Conservation (phyloP, 2,888 invertebrate species). For the Toxonevra muliebris region DNA sequence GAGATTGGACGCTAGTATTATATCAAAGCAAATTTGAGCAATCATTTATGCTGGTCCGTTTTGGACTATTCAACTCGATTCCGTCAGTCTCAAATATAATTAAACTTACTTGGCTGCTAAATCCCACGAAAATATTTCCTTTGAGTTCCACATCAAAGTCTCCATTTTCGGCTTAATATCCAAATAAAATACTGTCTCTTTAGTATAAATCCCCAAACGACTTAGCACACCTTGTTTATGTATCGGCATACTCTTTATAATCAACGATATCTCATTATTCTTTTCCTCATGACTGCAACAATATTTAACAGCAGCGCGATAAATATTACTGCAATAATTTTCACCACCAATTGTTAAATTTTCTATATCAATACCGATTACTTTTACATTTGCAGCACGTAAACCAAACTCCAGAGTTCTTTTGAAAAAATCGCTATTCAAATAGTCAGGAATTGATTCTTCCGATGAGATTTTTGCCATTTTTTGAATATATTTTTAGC, state of each 20-base stretch:
- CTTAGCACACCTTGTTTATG: conserved; percentile 63
- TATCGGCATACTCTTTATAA: conserved; percentile 57
- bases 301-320: conserved; percentile 52
- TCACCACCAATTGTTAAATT: conserved; percentile 57
- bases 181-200: conserved; percentile 64
- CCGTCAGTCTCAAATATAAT: background rate
- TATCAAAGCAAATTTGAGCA: too few species aligned
- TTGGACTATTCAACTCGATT: too few species aligned
- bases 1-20: too few species aligned
- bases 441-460: conserved; percentile 33
- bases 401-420: conserved; percentile 55
- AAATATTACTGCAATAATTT: conserved; percentile 63
- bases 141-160: conserved; percentile 60
- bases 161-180: conserved; percentile 64
- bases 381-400: conserved; percentile 49
- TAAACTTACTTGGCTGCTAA: conserved; percentile 55
- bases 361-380: conserved; percentile 48
- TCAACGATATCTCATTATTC: conserved; percentile 44
- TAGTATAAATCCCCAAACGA: conserved; percentile 64
- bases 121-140: conserved; percentile 44
- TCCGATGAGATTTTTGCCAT: too few species aligned
- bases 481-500: too few species aligned
- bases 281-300: conserved; percentile 37
- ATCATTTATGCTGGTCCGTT: background rate
- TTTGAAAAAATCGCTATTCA: conserved; percentile 49